Conservation (phyloP, 2,113 vertebrate genomes). For the Nycticryphes semicollaris region DNA sequence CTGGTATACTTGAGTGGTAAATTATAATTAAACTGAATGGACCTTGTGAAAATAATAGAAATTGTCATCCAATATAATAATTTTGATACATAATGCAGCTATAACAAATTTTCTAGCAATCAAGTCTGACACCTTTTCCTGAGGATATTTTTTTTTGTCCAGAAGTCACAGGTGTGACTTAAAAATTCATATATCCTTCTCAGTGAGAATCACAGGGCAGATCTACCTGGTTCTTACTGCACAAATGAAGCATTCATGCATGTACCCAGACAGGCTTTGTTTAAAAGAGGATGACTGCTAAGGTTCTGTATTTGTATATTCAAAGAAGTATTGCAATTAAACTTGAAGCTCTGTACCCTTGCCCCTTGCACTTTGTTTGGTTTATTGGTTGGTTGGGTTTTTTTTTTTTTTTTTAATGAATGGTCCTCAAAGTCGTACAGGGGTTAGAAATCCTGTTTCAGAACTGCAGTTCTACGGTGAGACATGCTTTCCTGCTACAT, state of each 20-base stretch:
- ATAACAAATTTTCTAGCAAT: conserved; percentile 25
- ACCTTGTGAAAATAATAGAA: conserved; percentile 55
- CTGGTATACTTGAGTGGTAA: conserved; percentile 45
- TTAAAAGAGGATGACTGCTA: background rate
- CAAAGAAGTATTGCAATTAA: background rate
- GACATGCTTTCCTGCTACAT: background rate
- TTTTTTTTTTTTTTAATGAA: background rate
- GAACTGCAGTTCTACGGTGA: background rate
- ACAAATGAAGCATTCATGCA: background rate
- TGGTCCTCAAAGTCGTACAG: background rate
- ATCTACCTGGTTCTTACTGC: background rate
- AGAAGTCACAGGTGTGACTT: conserved; percentile 21
- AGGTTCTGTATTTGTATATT: background rate
- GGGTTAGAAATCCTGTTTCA: background rate
- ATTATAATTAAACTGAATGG: conserved; percentile 45
- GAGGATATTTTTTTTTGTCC: background rate
- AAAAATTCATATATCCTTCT: background rate
- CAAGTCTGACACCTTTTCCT: conserved; percentile 22
- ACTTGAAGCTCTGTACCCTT: background rate
- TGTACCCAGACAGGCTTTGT: background rate
- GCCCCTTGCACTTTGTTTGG: too few species aligned
- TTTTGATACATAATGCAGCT: conserved; percentile 44
- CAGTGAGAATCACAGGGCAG: background rate
- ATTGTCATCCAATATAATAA: conserved; percentile 45
- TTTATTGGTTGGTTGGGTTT: background rate